phyloP scores from a whole-genome alignment of 2,113 vertebrate genomes.

The rat (Rattus norvegicus) region GRCr8 NC_086026.1:118021001-118021500 shows the following conservation, averaged over 20 bases:
- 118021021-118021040: constrained; percentile 93
- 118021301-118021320: constrained; percentile 1
- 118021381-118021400: not conserved
- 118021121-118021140: not conserved
- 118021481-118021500: constrained; percentile 95
- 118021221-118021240: not conserved
- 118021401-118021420: not conserved
- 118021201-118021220: not conserved
- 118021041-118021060: constrained; percentile 95
- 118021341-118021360: not conserved
- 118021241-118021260: not conserved
- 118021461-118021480: constrained; percentile 68
- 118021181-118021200: not conserved
- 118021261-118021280: not conserved
- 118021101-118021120: not conserved
- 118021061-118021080: constrained; percentile 92
- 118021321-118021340: not conserved
- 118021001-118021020: constrained; percentile 93
- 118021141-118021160: not conserved
- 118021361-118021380: not conserved
- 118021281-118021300: constrained; percentile 10
- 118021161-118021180: not conserved
- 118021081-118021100: constrained; percentile 91
- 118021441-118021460: not conserved
- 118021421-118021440: not conserved